Conservation (phyloP, 2,113 vertebrate genomes). For the Scopus umbretta region DNA sequence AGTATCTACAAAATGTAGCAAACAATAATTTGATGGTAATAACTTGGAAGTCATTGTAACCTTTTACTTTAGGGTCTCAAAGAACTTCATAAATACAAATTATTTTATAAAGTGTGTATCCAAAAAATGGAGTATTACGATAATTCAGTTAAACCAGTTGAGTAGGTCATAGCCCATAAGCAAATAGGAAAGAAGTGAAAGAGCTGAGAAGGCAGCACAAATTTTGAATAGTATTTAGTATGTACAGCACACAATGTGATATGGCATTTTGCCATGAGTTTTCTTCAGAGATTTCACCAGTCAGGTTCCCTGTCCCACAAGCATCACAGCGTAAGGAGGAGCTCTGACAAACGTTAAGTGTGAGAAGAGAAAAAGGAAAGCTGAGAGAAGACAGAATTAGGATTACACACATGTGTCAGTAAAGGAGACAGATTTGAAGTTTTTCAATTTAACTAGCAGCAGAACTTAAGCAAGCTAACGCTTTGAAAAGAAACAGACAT, state of each 20-base stretch:
- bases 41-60: background rate
- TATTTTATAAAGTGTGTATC: background rate
- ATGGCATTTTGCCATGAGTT: background rate
- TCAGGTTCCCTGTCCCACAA: background rate
- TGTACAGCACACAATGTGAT: background rate
- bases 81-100: background rate
- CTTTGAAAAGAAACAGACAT: background rate
- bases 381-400: background rate
- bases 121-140: background rate
- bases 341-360: background rate
- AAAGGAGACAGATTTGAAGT: background rate
- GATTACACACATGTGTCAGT: background rate
- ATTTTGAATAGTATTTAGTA: background rate
- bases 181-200: background rate
- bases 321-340: background rate
- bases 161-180: background rate
- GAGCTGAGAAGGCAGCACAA: background rate
- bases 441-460: background rate
- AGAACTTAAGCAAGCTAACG: accelerated
- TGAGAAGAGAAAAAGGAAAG: background rate
- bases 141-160: background rate
- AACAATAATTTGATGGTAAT: background rate
- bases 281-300: background rate
- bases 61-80: background rate
- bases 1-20: background rate